These are phyloP conservation scores for Dichetophora obliterata DNA, from an alignment of 2,888 invertebrate genomes.

Conservation along the genomic window DNA sequence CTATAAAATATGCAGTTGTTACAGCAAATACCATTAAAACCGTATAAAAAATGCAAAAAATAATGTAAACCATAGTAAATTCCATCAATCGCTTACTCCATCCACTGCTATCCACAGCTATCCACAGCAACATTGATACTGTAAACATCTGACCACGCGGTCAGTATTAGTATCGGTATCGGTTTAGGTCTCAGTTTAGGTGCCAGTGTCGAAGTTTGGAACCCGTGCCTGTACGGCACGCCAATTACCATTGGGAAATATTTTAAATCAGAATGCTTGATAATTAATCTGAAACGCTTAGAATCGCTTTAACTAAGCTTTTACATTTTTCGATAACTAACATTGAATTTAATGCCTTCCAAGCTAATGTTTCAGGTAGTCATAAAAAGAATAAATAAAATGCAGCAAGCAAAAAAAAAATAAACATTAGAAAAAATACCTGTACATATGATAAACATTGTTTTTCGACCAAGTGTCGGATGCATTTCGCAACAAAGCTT, in stretches of 20 bases:
- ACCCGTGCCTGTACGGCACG: not conserved
- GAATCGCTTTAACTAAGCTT: not conserved
- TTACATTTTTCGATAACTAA: conserved; percentile 6
- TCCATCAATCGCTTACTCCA: not conserved
- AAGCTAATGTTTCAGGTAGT: not conserved
- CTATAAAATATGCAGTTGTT: too few species aligned
- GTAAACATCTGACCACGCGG: not conserved
- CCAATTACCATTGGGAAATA: conserved; percentile 4
- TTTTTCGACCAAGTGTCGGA: not conserved
- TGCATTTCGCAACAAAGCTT: conserved; percentile 14
- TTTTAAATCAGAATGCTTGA: not conserved
- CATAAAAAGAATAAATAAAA: not conserved
- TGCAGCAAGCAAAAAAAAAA: not conserved
- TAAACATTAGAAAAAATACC: not conserved
- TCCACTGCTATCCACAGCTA: too few species aligned
- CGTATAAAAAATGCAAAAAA: not conserved
- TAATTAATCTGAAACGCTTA: not conserved
- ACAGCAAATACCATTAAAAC: not conserved
- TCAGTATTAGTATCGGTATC: not conserved
- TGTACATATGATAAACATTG: not conserved
- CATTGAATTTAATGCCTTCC: conserved; percentile 1
- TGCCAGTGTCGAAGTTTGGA: too few species aligned
- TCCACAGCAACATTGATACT: not conserved
- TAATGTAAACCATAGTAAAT: not conserved
- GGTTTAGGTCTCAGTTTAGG: not conserved